Percentiles rank a stretch among this genome's conserved stretches.
Evolutionary conservation across 2,113 vertebrate genomes (phyloP).

Genomic region (Platichthys flesus): DNA sequence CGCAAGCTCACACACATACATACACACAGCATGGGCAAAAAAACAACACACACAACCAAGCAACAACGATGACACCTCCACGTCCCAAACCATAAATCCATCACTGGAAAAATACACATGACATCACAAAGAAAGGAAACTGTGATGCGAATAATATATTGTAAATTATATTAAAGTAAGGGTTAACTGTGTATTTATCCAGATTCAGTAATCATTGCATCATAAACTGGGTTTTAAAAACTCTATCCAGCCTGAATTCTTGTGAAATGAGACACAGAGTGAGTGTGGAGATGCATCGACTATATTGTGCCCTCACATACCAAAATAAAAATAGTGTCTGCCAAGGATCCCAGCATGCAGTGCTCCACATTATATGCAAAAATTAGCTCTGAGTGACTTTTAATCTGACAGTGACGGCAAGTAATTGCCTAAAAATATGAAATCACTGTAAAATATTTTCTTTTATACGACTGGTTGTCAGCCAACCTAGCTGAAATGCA

Average conservation of each 20-base stretch:
- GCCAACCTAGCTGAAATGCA: neutral
- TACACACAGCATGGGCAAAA: neutral
- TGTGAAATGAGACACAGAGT: neutral
- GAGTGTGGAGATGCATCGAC: neutral
- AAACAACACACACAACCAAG: constrained; percentile 5
- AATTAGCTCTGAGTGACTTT: neutral
- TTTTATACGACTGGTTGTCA: too few species aligned
- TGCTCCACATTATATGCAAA: neutral
- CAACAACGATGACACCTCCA: neutral
- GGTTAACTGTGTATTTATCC: too few species aligned
- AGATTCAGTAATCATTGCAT: neutral
- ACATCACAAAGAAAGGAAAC: neutral
- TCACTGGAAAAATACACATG: neutral
- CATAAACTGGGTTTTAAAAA: neutral
- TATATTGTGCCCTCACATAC: too few species aligned
- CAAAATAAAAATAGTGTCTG: too few species aligned
- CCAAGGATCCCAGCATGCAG: neutral
- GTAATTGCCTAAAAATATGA: neutral
- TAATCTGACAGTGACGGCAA: neutral
- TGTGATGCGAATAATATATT: neutral
- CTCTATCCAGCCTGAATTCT: too few species aligned
- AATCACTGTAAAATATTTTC: neutral
- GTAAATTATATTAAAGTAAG: too few species aligned
- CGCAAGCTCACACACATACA: neutral
- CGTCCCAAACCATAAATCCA: neutral